Percentiles rank a stretch among this genome's conserved stretches.
phyloP scores from a whole-genome alignment of 2,113 vertebrate genomes.

The Zosterops pallidus region DNA sequence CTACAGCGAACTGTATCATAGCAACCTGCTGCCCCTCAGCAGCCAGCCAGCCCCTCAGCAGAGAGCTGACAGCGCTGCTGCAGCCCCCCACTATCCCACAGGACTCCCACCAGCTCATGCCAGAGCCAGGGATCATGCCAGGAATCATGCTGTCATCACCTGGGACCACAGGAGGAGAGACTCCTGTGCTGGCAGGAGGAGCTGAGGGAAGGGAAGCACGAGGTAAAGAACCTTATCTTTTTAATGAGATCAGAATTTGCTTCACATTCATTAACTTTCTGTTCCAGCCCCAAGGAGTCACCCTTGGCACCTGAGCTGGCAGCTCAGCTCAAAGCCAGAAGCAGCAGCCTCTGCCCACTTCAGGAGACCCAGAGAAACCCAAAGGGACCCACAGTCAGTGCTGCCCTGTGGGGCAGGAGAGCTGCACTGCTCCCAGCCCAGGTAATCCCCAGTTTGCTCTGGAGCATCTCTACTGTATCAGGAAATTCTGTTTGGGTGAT shows the following conservation, averaged over 20 bases:
- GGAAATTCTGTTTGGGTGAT: not conserved
- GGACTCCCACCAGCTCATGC: accelerated
- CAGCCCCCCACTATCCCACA: accelerated
- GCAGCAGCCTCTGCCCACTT: not conserved
- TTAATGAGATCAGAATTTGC: not conserved
- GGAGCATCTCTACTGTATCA: not conserved
- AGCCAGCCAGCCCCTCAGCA: not conserved
- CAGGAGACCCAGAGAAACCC: accelerated
- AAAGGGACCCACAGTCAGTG: not conserved
- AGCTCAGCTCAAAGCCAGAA: not conserved
- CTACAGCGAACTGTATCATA: conserved; percentile 48
- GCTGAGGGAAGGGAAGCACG: not conserved
- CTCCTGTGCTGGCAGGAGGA: not conserved
- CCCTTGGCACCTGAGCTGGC: not conserved
- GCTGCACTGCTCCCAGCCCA: not conserved
- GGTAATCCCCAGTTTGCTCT: not conserved
- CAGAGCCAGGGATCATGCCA: not conserved
- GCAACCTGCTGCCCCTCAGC: conserved; percentile 36
- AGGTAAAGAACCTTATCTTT: not conserved
- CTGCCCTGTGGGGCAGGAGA: not conserved
- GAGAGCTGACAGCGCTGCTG: not conserved
- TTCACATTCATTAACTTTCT: not conserved
- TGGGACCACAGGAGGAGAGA: not conserved
- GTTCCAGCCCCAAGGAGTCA: not conserved
- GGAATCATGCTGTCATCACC: not conserved